Evolutionary conservation across 2,888 invertebrate genomes (phyloP).

Genomic region (Ptilodon capucinus): DNA sequence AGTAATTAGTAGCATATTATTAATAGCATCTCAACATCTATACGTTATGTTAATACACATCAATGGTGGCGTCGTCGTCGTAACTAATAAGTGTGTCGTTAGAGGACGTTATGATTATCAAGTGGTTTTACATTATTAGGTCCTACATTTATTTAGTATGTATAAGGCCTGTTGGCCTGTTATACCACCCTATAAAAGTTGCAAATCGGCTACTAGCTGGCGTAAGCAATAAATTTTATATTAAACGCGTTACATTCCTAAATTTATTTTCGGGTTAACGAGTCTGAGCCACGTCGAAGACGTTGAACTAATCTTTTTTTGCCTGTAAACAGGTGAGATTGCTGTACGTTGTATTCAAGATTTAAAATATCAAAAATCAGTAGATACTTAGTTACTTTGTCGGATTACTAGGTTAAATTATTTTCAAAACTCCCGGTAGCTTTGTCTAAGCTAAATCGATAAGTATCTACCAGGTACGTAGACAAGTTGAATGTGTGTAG

Average conservation of each 20-base stretch:
- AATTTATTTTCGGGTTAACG: slow-evolving; percentile 42
- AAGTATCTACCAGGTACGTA: too few relatives aligned
- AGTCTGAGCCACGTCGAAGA: slow-evolving; percentile 21
- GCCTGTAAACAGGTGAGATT: slow-evolving; percentile 30
- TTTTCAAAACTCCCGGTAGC: background rate
- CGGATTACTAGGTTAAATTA: too few relatives aligned
- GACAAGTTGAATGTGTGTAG: too few relatives aligned
- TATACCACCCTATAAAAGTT: slow-evolving; percentile 37
- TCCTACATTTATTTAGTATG: slow-evolving; percentile 39
- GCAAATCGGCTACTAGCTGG: slow-evolving; percentile 39
- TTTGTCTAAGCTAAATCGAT: background rate
- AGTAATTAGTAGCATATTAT: slow-evolving; percentile 48
- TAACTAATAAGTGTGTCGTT: slow-evolving; percentile 32
- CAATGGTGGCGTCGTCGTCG: slow-evolving; percentile 17
- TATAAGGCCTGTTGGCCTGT: too few relatives aligned
- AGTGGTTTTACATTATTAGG: slow-evolving; percentile 37
- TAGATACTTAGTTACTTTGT: too few relatives aligned
- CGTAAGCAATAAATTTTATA: slow-evolving; percentile 40
- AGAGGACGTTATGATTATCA: slow-evolving; percentile 40
- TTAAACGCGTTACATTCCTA: slow-evolving; percentile 38
- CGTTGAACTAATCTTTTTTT: slow-evolving; percentile 35
- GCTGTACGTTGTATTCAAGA: background rate
- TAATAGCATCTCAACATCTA: slow-evolving; percentile 18
- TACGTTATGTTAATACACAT: slow-evolving; percentile 15
- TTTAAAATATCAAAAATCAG: too few relatives aligned